Base-by-base conservation (phyloP, 2,797 vertebrate genomes). In the Rhinella marina region DNA sequence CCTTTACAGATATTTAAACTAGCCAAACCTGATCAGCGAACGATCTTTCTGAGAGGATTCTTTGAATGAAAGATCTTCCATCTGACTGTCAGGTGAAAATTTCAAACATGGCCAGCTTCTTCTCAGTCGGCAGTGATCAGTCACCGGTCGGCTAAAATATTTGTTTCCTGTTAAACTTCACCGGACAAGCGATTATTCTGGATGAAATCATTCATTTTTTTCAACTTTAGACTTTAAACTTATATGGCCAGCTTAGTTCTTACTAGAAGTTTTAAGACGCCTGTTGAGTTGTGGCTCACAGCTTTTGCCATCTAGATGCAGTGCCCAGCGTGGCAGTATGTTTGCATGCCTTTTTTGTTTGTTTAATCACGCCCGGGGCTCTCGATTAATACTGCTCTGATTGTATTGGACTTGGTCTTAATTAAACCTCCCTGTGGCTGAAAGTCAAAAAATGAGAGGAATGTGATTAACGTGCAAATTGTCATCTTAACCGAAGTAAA, bases 351-450 rank as follows among this genome's bases (percentile, higher is more conserved):
- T 1, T 75, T 89, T 89, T 88, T 86, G 84, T 12, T 4, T 85
- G 21, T 82, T 87, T 83, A 82, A 61, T 29, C 2, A 32, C n/a
- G 66, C 23, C 76, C 56, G 75, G 7, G 90, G 7, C 79, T 84
- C 7, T 81, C 59, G 25, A 90, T 88, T 86, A 83, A 64, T 85
- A 77, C 82, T 88, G 14, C 56, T 41, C 7, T 89, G 90, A 91
- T 91, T 80, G 81, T 89, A 3, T 62, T 88, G 81, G 81, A 10
- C 75, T 81, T 89, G 81, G 62, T 29, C 41, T 91, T 90, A 61
- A 85, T 87, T 87, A 84, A 81, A 84, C 86, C 50, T 80, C 82
- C 7, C 32, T 16, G 23, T 82, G 70, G 82, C 70, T 64, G 29
- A 41, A 61, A 82, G 89, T 87, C 78, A 68, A 21, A 56, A 41